These are phyloP conservation scores for Heterocephalus glaber DNA, from an alignment of 2,113 vertebrate species.

Conservation along the genomic window DNA sequence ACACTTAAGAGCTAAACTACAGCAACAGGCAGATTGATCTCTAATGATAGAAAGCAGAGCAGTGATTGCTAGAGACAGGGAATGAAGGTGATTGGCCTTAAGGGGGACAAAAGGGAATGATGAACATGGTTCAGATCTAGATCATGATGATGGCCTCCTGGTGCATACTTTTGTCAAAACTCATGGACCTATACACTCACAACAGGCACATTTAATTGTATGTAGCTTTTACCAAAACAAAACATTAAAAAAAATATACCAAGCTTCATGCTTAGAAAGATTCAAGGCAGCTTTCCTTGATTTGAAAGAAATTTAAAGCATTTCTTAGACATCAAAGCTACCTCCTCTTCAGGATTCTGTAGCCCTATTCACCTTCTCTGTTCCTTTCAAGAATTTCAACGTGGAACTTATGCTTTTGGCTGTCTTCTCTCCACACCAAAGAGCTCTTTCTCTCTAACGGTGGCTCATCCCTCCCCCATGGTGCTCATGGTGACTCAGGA, in stretches of 20 bases:
- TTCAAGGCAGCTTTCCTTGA: background rate
- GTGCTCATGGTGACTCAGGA: accelerated
- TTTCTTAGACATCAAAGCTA: background rate
- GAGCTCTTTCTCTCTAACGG: background rate
- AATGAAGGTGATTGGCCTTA: background rate
- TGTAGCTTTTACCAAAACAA: background rate
- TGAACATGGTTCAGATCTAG: background rate
- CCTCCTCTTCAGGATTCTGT: background rate
- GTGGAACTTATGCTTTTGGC: background rate
- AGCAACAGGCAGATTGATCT: background rate
- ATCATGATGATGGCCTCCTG: background rate
- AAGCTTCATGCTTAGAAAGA: background rate
- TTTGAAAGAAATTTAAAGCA: background rate
- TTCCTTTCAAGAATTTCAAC: background rate
- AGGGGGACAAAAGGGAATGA: background rate
- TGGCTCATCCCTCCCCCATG: background rate
- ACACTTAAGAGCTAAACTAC: background rate
- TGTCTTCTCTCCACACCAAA: background rate
- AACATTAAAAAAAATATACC: background rate
- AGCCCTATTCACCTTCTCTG: background rate
- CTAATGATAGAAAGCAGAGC: background rate
- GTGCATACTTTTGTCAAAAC: background rate
- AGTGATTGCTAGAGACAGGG: background rate
- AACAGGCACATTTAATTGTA: background rate
- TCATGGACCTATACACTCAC: background rate